Base-by-base conservation (phyloP, 2,797 vertebrate species). In the Sparidentex hasta region DNA sequence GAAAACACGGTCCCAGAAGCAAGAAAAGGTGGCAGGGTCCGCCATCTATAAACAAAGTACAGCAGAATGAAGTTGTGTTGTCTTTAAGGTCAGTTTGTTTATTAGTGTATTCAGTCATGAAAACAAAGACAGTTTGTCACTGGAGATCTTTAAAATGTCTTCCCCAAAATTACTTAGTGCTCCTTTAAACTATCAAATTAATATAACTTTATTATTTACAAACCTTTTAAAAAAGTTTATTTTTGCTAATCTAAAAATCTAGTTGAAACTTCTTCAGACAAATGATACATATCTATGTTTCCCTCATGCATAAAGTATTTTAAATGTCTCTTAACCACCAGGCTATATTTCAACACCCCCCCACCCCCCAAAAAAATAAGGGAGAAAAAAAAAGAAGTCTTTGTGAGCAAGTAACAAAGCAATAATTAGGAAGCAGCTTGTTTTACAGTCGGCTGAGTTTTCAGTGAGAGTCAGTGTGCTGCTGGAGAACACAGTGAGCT, bases 401-500 rank as follows among this genome's bases (percentile, higher is more conserved):
- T 41, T 4, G 2, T 50, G 56, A 54, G 62, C 59, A 46, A 43
- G 65, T 79, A 46, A 76, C 27, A 74, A 58, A 76, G 51, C 44
- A 47, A 76, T 65, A 81, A 85, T 76, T 47, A 85, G 57, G 58
- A 78, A 51, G 67, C 64, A 56, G 77, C 72, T 57, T 59, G 77
- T 83, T 86, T 85, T 55, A 77, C 50, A 76, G 68, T 41, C 3
- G 11, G 33, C 71, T 80, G 75, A 29, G 52, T 71, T 79, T 78
- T 67, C n/a, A 51, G 38, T 38, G 38, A 9, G 56, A 44, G 64
- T 47, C 51, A 69, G 81, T 13, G 4, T 20, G 52, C 75, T 59
- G 55, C 55, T 54, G 11, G 41, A 68, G 88, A 89, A 65, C 12
- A 91, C 87, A 93, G 89, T 88, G 12, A 89, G 75, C 46, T 18